A percentile compares a stretch with the other conserved stretches of the same genome.
Evolutionary conservation across 2,113 vertebrate genomes (phyloP).

Genomic region (Otolemur garnettii): DNA sequence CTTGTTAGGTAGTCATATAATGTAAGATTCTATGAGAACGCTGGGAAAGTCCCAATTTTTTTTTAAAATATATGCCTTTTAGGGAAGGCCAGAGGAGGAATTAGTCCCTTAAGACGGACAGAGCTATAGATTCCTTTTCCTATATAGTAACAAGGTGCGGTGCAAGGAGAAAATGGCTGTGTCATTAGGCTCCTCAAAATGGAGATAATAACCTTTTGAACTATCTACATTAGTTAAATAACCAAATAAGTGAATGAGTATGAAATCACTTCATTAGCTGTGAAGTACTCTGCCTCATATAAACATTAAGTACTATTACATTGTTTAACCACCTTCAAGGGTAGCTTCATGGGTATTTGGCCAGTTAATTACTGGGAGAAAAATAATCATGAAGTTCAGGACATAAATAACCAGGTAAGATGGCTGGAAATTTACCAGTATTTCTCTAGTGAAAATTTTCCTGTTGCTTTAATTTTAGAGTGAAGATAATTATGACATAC

Average conservation of each 20-base stretch:
- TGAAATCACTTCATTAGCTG: conserved; percentile 26
- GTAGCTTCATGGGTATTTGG: neutral
- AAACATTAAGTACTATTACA: conserved; percentile 26
- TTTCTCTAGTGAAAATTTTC: conserved; percentile 61
- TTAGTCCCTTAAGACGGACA: neutral
- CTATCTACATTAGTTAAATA: neutral
- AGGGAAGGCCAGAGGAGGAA: neutral
- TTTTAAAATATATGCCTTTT: neutral
- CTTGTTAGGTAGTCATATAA: neutral
- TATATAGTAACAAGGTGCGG: neutral
- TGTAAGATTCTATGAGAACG: neutral
- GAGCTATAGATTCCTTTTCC: neutral
- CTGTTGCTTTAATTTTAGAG: conserved; percentile 67
- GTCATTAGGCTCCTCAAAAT: neutral
- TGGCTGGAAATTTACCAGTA: conserved; percentile 63
- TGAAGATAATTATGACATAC: conserved; percentile 68
- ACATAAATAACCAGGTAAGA: conserved; percentile 58
- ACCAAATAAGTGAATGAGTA: conserved; percentile 17
- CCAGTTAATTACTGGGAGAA: conserved; percentile 60
- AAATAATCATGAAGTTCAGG: conserved; percentile 56
- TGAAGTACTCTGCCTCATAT: conserved; percentile 24
- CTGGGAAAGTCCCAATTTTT: neutral
- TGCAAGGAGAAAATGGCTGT: neutral
- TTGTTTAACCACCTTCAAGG: conserved; percentile 33
- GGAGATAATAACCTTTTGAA: neutral